Evolutionary conservation across 2,797 vertebrate genomes (phyloP), one percentile per base, ranked within the genome.

Genomic region (Sciaenops ocellatus): DNA sequence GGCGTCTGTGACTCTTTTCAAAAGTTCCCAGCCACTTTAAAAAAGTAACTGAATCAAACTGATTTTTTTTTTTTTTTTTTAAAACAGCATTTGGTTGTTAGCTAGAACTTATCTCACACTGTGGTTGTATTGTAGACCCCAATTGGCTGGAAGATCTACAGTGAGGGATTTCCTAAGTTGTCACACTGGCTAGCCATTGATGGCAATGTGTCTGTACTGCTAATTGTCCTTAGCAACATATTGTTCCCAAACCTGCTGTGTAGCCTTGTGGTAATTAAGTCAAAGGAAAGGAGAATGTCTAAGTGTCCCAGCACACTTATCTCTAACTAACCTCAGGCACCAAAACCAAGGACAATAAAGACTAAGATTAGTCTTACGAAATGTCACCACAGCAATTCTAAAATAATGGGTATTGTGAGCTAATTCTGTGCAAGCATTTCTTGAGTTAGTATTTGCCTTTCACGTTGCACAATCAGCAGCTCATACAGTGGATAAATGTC

Each of bases 381-480:
- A 86, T 56, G 3, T 48, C 15, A 9, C 3, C 4, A 38, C 1
- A 57, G 42, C 18, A 42, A 47, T 69, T 76, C 1, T 70, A n/a
- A 52, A 47, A 10, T 16, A 69, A 75, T 11, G 3, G 18, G 15
- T 28, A 28, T 24, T 76, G n/a, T 64, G 13, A 68, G 20, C 3
- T 60, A 11, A 7, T 64, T 82, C 34, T 77, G 38, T 16, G 55
- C 67, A 86, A 85, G 6, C 9, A 54, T 69, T 76, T 69, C 46
- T 75, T 51, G 6, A 78, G 15, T 48, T 73, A 51, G 20, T 51
- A 70, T 69, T 61, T 84, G 41, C 9, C 56, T 67, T 64, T 18
- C 8, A 47, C 6, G 8, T 71, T 78, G 34, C 41, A 71, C 59
- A 85, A 80, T 68, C 46, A 42, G 13, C 0, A 10, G 30, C 55